Percentiles rank a stretch among this genome's conserved stretches.
phyloP scores from a whole-genome alignment of 2,797 vertebrate genomes.

The Micropoecilia bifurca region DNA sequence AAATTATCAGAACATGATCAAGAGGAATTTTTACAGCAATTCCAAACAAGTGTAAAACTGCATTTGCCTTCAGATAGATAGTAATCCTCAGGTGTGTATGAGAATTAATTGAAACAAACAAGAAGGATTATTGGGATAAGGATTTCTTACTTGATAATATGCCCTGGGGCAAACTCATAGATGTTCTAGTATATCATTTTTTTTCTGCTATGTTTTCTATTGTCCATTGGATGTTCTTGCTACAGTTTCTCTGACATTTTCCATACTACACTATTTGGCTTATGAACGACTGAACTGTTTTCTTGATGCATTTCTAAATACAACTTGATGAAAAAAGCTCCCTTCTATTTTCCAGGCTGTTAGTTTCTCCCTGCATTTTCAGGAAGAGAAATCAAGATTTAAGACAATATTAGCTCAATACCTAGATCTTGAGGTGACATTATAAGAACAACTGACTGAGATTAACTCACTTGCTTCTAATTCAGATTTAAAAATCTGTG shows the following conservation, averaged over 20 bases:
- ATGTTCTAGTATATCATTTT: slow-evolving; percentile 36
- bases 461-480: slow-evolving; percentile 18
- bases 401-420: slow-evolving; percentile 29
- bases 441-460: slow-evolving; percentile 3
- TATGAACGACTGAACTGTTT: slow-evolving; percentile 65
- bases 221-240: slow-evolving; percentile 58
- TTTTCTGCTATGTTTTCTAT: slow-evolving; percentile 48
- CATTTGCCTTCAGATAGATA: slow-evolving; percentile 43
- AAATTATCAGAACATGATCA: slow-evolving; percentile 27
- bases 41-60: slow-evolving; percentile 23
- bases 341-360: slow-evolving; percentile 33
- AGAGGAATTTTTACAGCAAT: slow-evolving; percentile 19
- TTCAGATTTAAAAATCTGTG: slow-evolving; percentile 23
- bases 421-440: slow-evolving; percentile 29
- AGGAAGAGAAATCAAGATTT: slow-evolving; percentile 37
- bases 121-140: slow-evolving; percentile 32
- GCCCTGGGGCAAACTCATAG: slow-evolving; percentile 57
- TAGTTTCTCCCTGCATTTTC: slow-evolving; percentile 26
- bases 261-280: slow-evolving; percentile 68
- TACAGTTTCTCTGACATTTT: slow-evolving; percentile 62
- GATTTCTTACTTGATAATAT: slow-evolving; percentile 54
- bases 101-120: slow-evolving; percentile 62
- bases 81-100: slow-evolving; percentile 41
- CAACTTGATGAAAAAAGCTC: slow-evolving; percentile 39
- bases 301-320: slow-evolving; percentile 58